Percentiles rank a stretch among this genome's conserved stretches.
These are phyloP conservation scores for Aplodontia rufa DNA, from an alignment of 2,113 vertebrate species.

Conservation along the genomic window DNA sequence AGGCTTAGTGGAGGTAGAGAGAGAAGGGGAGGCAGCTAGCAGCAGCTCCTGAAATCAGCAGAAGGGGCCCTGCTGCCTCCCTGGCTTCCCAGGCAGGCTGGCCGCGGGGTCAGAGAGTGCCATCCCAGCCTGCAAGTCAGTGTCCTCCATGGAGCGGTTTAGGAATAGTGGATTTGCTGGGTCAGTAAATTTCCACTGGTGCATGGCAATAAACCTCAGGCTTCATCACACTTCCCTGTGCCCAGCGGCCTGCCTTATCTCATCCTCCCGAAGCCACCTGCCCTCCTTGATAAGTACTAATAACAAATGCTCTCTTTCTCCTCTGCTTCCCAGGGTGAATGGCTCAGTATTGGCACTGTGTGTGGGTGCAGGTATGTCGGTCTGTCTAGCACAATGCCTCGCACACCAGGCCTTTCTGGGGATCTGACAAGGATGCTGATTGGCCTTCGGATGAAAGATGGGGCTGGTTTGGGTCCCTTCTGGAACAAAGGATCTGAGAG, in stretches of 20 bases:
- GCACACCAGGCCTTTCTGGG: not conserved
- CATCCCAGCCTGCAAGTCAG: not conserved
- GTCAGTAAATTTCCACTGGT: constrained; percentile 69
- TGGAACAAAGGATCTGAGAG: not conserved
- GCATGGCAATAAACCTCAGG: constrained; percentile 32
- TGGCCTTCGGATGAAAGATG: not conserved
- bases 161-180: constrained; percentile 67
- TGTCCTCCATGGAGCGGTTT: constrained; percentile 24
- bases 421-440: not conserved
- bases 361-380: not conserved
- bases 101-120: not conserved
- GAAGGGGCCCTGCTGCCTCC: not conserved
- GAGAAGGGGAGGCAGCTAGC: not conserved
- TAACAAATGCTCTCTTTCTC: constrained; percentile 13
- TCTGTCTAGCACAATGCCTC: not conserved
- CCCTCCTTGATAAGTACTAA: constrained; percentile 60
- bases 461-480: not conserved
- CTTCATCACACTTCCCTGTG: constrained; percentile 33
- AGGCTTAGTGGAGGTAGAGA: not conserved
- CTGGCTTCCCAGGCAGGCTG: not conserved
- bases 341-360: not conserved
- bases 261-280: constrained; percentile 53
- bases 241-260: constrained; percentile 56
- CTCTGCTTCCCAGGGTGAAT: not conserved
- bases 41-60: not conserved